Base-by-base conservation (phyloP, 2,113 vertebrate species). In the Cheirogaleus medius region DNA sequence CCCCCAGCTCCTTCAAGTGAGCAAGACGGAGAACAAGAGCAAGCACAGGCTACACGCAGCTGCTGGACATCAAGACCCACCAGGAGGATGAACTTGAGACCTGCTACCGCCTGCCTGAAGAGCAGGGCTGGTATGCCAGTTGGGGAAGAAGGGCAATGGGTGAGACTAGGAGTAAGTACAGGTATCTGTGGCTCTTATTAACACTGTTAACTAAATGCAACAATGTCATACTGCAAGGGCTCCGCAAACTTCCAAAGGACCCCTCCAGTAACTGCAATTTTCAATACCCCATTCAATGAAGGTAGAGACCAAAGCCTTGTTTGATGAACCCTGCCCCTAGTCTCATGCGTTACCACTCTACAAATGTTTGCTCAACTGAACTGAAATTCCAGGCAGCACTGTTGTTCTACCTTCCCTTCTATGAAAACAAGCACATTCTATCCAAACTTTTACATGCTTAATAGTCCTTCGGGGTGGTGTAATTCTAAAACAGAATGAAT, bases 1-100 rank as follows among this genome's bases (percentile, higher is more conserved):
- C 94, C 97, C 95, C 0, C 99, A 99, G 91, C 97, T 99, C 73
- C 98, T 98, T 14, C 98, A 99, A 91, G 83, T 52, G 11, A 6
- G 27, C 8, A 87, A 98, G 37, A 93, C 49, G 11, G 6, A 42
- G 39, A 39, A 1, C n/a, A 85, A 95, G 47, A 81, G 80, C 15
- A 77, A 66, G 69, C 29, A 9, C 89, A 25, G 97, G 94, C 69
- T 97, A 97, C 7, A 5, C 56, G n/a, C 95, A 97, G 42, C 94
- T 92, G 3, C 92, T 97, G 17, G 80, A 94, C 42, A 54, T 91
- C 74, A 96, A 97, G 90, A 97, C 64, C 32, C 58, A 44, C 32
- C 83, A 97, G 49, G 85, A 97, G 92, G 87, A 94, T 47, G 96
- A 98, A 78, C 98, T 78, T 20, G 94, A 93, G 56, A 95, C 95